These are phyloP conservation scores for Drosophila monieri DNA, from an alignment of 2,888 invertebrate species.

Conservation along the genomic window DNA sequence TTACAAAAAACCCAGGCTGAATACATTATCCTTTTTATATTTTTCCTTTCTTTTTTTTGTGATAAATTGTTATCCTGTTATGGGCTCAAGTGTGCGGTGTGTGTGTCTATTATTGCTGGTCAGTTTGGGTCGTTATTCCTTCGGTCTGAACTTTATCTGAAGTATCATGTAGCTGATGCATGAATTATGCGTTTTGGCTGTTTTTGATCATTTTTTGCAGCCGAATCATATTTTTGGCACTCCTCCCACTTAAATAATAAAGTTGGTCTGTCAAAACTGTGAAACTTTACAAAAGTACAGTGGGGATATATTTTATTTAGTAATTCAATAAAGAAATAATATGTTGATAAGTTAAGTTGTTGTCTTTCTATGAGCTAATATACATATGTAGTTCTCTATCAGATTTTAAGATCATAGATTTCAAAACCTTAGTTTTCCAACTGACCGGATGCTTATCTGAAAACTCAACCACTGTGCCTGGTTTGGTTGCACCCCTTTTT, in stretches of 20 bases:
- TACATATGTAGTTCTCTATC: neutral
- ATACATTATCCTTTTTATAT: conserved; percentile 7
- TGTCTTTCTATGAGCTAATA: too few species aligned
- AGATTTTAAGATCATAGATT: neutral
- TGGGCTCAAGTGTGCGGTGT: conserved; percentile 53
- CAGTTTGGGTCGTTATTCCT: conserved; percentile 44
- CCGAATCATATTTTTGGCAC: conserved; percentile 35
- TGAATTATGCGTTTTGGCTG: conserved; percentile 78
- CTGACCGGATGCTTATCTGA: conserved; percentile 7
- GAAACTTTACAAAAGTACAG: conserved; percentile 48
- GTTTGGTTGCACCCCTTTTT: conserved; percentile 57
- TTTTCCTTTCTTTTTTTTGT: conserved; percentile 31
- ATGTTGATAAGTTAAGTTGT: too few species aligned
- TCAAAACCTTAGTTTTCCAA: neutral
- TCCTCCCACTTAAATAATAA: conserved; percentile 8
- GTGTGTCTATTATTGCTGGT: conserved; percentile 44
- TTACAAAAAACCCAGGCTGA: conserved; percentile 52
- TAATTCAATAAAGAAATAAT: too few species aligned
- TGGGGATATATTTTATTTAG: conserved; percentile 12
- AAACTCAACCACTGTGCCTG: conserved; percentile 57
- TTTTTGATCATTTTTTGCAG: conserved; percentile 73
- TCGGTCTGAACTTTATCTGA: conserved; percentile 61
- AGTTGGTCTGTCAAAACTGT: conserved; percentile 38
- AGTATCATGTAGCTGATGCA: conserved; percentile 71
- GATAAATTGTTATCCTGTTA: conserved; percentile 68